Conservation (phyloP, 2,113 vertebrate genomes). For the Oceanites oceanicus region DNA sequence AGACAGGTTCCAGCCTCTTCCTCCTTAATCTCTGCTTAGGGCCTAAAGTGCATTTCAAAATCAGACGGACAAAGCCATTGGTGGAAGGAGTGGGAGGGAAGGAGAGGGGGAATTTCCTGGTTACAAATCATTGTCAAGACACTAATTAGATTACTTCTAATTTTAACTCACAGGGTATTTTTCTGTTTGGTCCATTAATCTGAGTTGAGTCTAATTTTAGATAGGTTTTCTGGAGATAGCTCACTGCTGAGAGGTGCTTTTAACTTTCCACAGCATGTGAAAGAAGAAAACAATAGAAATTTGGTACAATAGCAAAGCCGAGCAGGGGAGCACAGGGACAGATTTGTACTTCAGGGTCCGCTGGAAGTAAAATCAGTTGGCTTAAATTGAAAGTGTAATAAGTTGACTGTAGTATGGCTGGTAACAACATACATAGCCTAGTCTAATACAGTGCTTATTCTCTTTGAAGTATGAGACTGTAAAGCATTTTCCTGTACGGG, state of each 20-base stretch:
- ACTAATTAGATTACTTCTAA: constrained; percentile 37
- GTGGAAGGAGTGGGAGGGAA: constrained; percentile 5
- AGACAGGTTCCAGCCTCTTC: not conserved
- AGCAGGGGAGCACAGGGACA: not conserved
- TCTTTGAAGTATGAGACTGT: not conserved
- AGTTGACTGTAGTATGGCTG: not conserved
- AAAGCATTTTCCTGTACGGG: not conserved
- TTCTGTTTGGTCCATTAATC: constrained; percentile 45
- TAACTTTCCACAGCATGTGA: not conserved
- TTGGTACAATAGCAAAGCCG: not conserved
- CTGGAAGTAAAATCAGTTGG: not conserved
- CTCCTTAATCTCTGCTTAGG: not conserved
- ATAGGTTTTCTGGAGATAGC: not conserved
- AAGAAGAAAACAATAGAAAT: not conserved
- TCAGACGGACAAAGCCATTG: not conserved
- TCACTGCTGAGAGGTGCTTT: not conserved
- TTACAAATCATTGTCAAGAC: constrained; percentile 4
- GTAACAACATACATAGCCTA: not conserved
- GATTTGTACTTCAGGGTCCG: not conserved
- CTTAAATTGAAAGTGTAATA: not conserved
- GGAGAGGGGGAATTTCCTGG: constrained; percentile 25
- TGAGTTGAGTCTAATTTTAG: constrained; percentile 43
- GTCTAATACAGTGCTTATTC: not conserved
- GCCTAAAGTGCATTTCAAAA: not conserved
- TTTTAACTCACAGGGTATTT: constrained; percentile 35